These are phyloP conservation scores for Liasis olivaceus DNA, from an alignment of 2,797 vertebrate genomes.

Conservation along the genomic window DNA sequence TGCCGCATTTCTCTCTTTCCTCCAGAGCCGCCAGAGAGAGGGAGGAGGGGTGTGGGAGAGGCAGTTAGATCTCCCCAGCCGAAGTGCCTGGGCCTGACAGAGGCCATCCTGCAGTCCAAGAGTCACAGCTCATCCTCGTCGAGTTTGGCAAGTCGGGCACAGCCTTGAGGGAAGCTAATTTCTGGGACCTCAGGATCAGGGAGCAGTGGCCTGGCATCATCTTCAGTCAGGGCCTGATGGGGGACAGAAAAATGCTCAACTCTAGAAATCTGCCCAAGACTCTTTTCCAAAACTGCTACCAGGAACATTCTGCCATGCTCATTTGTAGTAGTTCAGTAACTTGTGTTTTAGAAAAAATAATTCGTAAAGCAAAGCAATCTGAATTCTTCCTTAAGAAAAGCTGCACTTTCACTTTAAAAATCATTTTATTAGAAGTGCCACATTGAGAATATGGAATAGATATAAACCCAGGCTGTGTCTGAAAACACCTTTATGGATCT, in stretches of 20 bases:
- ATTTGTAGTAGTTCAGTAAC: not conserved
- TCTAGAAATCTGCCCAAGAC: not conserved
- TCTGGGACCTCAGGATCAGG: conserved; percentile 42
- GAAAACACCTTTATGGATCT: no score
- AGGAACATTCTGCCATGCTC: not conserved
- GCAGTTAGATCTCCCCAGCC: not conserved
- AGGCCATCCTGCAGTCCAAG: not conserved
- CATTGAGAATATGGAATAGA: no score
- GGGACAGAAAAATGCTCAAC: not conserved
- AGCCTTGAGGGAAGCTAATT: conserved; percentile 37
- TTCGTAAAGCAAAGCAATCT: no score
- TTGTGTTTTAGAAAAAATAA: not conserved
- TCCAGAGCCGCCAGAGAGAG: not conserved
- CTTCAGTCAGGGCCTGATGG: conserved; percentile 72
- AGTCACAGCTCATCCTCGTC: conserved; percentile 88
- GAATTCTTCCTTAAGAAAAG: not conserved
- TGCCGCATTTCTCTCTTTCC: not conserved
- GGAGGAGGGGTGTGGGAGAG: not conserved
- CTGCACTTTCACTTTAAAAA: not conserved
- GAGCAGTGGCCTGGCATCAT: conserved; percentile 62
- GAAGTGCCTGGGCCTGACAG: not conserved
- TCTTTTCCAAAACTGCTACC: not conserved
- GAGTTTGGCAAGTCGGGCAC: conserved; percentile 85
- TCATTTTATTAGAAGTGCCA: no score
- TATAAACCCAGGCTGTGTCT: no score